Evolutionary conservation across 2,113 vertebrate species (phyloP), one percentile per base, ranked within the genome.

Genomic region (Sylvia atricapilla): DNA sequence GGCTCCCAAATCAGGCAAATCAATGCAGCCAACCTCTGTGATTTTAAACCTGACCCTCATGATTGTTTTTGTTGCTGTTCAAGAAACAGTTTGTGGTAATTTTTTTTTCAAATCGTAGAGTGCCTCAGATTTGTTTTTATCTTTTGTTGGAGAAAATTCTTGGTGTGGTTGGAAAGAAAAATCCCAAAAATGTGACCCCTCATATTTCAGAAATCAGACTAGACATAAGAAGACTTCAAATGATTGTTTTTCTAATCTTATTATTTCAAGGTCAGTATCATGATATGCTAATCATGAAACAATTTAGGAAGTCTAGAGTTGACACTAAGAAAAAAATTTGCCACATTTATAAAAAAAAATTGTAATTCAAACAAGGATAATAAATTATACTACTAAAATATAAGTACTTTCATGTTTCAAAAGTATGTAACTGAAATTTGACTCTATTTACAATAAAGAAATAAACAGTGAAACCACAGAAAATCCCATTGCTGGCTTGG

Each of bases 141-240:
- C 37, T 60, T 76, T 60, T 86, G 70, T n/a, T 37, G 50, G 44
- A 74, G 70, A 80, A 92, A 70, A 16, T 66, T 91, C 73, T 82
- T 87, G 20, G 41, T 84, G 88, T 84, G 55, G 50, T 68, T 92
- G 41, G 24, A 75, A 86, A 84, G 44, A 96, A 94, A 95, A 96
- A 94, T 94, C 41, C 90, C 53, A 92, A 90, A 94, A 96, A 96
- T 96, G 79, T 95, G 94, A 95, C 68, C 92, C 35, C 17, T 47
- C 77, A 46, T 77, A 37, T 84, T 92, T 90, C 52, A 81, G 73
- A 90, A 95, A 82, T 50, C 75, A 93, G 82, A 84, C 62, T 67
- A 52, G 68, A 86, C 41, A 74, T 68, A 81, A 66, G 74, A 93
- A 67, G 79, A 75, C 60, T 88, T 77, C 41, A 84, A 87, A 85